Percentiles rank a stretch among this genome's conserved stretches.
phyloP scores from a whole-genome alignment of 2,888 invertebrate genomes.

The Melangyna quadrimaculata region DNA sequence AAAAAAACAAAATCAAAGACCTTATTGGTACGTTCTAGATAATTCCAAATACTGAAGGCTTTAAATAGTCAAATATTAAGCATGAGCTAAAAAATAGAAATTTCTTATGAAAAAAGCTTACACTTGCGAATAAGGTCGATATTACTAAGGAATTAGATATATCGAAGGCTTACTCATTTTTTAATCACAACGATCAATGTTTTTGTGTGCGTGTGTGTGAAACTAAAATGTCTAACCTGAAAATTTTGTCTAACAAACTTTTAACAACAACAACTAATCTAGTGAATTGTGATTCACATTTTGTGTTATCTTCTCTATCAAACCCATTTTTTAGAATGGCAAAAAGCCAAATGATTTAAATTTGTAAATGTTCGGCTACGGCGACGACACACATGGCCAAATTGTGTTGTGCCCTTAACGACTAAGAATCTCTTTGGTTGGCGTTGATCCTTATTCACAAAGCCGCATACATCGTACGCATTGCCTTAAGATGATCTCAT shows the following conservation, averaged over 20 bases:
- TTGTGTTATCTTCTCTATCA: constrained; percentile 7
- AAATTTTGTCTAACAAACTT: constrained; percentile 52
- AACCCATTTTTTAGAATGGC: constrained; percentile 23
- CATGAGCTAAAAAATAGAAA: neutral
- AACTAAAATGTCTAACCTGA: constrained; percentile 19
- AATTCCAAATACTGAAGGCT: neutral
- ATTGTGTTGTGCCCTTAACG: constrained; percentile 44
- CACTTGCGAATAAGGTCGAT: neutral
- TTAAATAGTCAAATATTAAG: neutral
- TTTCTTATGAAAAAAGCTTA: too few relatives aligned
- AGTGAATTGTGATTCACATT: constrained; percentile 64
- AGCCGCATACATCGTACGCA: constrained; percentile 38
- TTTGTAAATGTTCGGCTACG: neutral
- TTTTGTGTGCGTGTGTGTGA: neutral
- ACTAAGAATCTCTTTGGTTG: constrained; percentile 17
- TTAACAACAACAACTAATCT: constrained; percentile 50
- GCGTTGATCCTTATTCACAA: constrained; percentile 60
- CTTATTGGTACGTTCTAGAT: neutral
- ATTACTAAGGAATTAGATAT: neutral
- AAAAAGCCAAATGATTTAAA: constrained; percentile 38
- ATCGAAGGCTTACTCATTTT: neutral
- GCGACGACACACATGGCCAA: constrained; percentile 39
- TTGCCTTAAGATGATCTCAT: constrained; percentile 60
- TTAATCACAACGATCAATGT: neutral
- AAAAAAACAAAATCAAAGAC: neutral